phyloP scores from a whole-genome alignment of 2,888 invertebrate genomes.

The Noctuana brunneofusca region DNA sequence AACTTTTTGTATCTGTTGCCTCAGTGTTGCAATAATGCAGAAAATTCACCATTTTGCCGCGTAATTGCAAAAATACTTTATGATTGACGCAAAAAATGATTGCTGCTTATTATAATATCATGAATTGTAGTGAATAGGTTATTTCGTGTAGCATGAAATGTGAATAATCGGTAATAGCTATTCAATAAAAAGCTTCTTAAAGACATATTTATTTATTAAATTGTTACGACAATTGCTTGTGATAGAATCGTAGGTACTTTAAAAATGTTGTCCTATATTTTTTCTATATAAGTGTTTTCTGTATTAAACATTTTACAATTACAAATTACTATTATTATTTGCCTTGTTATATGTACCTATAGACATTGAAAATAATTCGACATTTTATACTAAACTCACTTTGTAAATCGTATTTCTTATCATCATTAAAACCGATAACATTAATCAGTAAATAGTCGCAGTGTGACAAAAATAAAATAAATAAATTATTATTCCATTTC shows the following conservation, averaged over 20 bases:
- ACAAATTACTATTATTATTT: too few relatives aligned
- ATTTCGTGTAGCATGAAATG: constrained; percentile 58
- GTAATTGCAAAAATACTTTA: constrained; percentile 70
- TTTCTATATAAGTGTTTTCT: not conserved
- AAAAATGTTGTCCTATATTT: not conserved
- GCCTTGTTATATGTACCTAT: too few relatives aligned
- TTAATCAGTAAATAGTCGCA: not conserved
- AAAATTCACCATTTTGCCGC: constrained; percentile 59
- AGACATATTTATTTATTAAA: not conserved
- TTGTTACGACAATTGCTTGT: not conserved
- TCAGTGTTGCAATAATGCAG: constrained; percentile 67
- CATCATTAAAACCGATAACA: not conserved
- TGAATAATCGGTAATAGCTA: constrained; percentile 43
- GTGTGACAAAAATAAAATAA: too few relatives aligned
- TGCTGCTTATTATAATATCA: constrained; percentile 53
- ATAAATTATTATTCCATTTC: too few relatives aligned
- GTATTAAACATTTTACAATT: too few relatives aligned
- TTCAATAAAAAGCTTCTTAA: constrained; percentile 12
- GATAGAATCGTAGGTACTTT: not conserved
- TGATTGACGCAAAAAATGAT: constrained; percentile 55
- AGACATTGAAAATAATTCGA: too few relatives aligned
- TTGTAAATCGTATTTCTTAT: not conserved
- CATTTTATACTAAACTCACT: too few relatives aligned
- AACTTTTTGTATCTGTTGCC: constrained; percentile 54
- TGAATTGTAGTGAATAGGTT: constrained; percentile 56